Evolutionary conservation across 2,888 invertebrate genomes (phyloP), one percentile per base, ranked within the genome.

Genomic region (Epinotia bilunana): DNA sequence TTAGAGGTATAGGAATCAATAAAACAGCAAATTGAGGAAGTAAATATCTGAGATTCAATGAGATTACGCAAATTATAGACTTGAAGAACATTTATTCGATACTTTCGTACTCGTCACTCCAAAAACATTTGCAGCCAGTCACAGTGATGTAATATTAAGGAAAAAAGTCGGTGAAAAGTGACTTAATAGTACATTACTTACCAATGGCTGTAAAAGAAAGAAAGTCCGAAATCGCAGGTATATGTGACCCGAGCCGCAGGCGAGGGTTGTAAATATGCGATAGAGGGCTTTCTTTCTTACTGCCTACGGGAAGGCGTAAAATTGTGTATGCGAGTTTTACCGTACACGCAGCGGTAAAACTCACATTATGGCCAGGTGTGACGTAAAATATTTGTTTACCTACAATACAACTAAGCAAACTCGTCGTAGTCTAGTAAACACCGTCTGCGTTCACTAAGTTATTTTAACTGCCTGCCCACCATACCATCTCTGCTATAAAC

Each of bases 361-460:
- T n/a, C n/a, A n/a, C n/a, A n/a, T n/a, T n/a, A n/a, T n/a, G n/a
- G n/a, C n/a, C n/a, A n/a, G n/a, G n/a, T n/a, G n/a, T 23, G n/a
- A n/a, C n/a, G n/a, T n/a, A n/a, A 39, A 57, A 58, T 20, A 39
- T 18, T 43, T 62, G 39, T 58, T 68, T 58, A 39, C 57, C 39
- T 9, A 64, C 23, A 28, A 28, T 28, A 28, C 13, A 46, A 65
- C 28, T 55, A 57, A 58, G 20, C 20, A 23, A 68, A 43, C 43
- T 57, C 23, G 68, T 73, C 53, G 61, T 68, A 58, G 73, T 83
- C 81, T 79, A 78, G 77, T 79, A 82, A 82, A 80, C 83, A 71
- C 76, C 12, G 20, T 58, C 58, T 58, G 68, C 58, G 68, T 58
- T 69, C 43, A 69, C 23, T 28, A 43, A 69, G 68, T 23, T 69